Evolutionary conservation across 2,888 invertebrate genomes (phyloP).

Genomic region (Eurytoma adleriae): DNA sequence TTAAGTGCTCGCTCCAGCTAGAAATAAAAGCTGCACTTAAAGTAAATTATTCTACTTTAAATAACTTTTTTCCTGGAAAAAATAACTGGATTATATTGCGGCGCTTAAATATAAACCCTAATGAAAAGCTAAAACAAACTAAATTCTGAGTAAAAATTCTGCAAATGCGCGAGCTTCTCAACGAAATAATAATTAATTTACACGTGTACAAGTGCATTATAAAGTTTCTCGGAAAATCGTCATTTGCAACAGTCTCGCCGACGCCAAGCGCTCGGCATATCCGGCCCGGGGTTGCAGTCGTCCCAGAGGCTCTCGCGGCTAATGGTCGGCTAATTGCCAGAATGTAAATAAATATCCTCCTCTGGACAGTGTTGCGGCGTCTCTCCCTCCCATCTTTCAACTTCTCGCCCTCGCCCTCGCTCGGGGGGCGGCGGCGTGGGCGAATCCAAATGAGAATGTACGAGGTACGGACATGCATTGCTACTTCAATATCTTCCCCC

Average conservation of each 20-base stretch:
- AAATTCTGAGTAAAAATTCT: no score
- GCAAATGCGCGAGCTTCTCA: no score
- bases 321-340: slow-evolving; percentile 74
- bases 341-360: slow-evolving; percentile 75
- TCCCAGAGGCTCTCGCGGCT: slow-evolving; percentile 62
- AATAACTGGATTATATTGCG: no score
- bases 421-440: slow-evolving; percentile 60
- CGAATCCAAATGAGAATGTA: slow-evolving; percentile 72
- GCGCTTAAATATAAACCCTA: no score
- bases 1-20: no score
- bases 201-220: no score
- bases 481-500: slow-evolving; percentile 59
- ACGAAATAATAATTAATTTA: no score
- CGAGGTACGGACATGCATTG: slow-evolving; percentile 72
- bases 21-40: no score
- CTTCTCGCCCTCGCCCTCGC: slow-evolving; percentile 41
- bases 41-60: no score
- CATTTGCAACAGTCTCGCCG: background rate
- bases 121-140: no score
- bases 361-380: slow-evolving; percentile 61
- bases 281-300: slow-evolving; percentile 2
- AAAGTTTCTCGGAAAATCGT: background rate
- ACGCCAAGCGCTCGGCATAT: background rate
- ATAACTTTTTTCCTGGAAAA: no score
- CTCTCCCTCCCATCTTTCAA: slow-evolving; percentile 8